These are phyloP conservation scores for Petrolisthes cinctipes DNA, from an alignment of 2,888 invertebrate genomes.

Conservation along the genomic window DNA sequence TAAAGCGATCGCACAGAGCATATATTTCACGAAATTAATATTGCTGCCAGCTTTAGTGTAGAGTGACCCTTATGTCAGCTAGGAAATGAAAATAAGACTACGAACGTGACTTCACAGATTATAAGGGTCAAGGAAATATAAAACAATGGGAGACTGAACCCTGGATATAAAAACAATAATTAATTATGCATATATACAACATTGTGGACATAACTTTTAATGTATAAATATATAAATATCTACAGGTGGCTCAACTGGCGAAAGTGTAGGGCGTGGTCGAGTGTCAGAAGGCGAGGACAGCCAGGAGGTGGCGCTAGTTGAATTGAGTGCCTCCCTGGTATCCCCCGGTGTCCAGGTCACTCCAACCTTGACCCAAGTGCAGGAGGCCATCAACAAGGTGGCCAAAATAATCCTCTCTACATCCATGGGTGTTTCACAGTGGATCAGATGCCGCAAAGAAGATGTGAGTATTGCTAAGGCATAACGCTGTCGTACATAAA, in stretches of 20 bases:
- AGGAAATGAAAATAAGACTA: too few relatives aligned
- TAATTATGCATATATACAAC: too few relatives aligned
- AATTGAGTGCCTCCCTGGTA: constrained; percentile 82
- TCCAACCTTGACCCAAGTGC: constrained; percentile 91
- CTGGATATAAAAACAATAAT: too few relatives aligned
- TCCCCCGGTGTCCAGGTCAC: constrained; percentile 89
- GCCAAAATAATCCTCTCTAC: constrained; percentile 74
- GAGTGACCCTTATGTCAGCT: too few relatives aligned
- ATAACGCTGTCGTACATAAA: too few relatives aligned
- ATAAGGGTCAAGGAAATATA: too few relatives aligned
- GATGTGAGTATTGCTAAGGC: constrained; percentile 52
- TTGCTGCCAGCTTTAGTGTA: too few relatives aligned
- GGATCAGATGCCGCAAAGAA: constrained; percentile 59
- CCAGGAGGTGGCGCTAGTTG: constrained; percentile 44
- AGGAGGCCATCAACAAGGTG: constrained; percentile 84
- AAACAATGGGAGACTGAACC: too few relatives aligned
- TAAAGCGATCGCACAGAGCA: too few relatives aligned
- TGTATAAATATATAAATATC: not conserved
- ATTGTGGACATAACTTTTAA: too few relatives aligned
- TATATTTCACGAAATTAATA: too few relatives aligned
- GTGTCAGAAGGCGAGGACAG: constrained; percentile 66
- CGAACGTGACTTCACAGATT: too few relatives aligned
- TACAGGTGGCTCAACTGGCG: not conserved
- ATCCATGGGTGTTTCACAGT: constrained; percentile 63
- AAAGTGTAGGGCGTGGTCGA: constrained; percentile 10